Base-by-base conservation (phyloP, 1,140 invertebrate genomes). In the Diploscapter pachys region DNA sequence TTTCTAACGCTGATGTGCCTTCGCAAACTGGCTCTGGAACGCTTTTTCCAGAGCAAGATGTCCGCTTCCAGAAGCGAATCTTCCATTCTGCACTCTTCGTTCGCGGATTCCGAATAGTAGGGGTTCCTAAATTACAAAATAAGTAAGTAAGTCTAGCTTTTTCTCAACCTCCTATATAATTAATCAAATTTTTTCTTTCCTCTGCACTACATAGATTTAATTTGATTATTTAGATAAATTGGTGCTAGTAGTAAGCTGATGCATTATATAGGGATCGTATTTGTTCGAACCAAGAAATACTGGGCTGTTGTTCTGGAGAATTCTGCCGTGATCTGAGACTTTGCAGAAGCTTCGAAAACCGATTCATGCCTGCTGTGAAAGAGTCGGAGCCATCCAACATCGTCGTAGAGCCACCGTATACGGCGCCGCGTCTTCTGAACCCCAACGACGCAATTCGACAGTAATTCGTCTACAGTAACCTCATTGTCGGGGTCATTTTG, bases 1-100 rank as follows among this genome's bases (percentile, higher is more conserved):
- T 93, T 94, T 77, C 94, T 89, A 66, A 93, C 95, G 86, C 68
- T 71, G 31, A 52, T 88, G 66, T 81, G 80, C 63, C 79, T 69
- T 72, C 80, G 52, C 6, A 81, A 55, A 49, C 72, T 76, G 4
- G 79, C 80, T 13, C 80, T 54, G n/a, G 80, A 81, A 49, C 80
- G 67, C 54, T 78, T 80, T 59, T 79, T 75, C 80, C 80, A 81
- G 6, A 81, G 54, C 13, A 81, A 53, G n/a, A 81, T 75, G 53
- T 81, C 80, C 9, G 80, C 80, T 71, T 81, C 80, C 8, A 81
- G 69, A 8, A 81, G 54, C n/a, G 76, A 71, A 64, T 77, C 69
- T 11, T 80, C 76, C 59, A 78, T 72, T 51, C 70, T 66, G 55
- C 71, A 68, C 13, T 69, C 73, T 13, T 70, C 11, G 13, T 55